Percentiles rank a stretch among this genome's conserved stretches.
Conservation (phyloP, 2,797 vertebrate genomes). For the Bryconaethiops microstoma region DNA sequence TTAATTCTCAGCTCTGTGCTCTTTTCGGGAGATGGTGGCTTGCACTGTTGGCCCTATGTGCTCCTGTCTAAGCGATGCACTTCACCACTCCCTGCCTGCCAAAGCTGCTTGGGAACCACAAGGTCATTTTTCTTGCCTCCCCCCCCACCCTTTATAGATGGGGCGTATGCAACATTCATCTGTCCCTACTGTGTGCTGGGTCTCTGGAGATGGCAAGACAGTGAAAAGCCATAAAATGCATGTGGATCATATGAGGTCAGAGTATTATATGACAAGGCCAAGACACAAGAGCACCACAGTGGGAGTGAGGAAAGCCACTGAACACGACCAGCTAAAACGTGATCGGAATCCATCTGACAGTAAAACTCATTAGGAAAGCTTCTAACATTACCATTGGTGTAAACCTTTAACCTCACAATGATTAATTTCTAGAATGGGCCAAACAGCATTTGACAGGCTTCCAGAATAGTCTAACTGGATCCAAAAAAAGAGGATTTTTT, state of each 20-base stretch:
- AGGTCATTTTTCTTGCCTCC: neutral
- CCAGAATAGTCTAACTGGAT: no score
- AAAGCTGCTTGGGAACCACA: neutral
- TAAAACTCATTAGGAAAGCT: neutral
- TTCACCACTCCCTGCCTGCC: neutral
- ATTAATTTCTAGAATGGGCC: no score
- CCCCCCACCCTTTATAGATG: neutral
- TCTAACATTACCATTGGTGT: neutral
- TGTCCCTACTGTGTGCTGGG: neutral
- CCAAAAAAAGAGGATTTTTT: no score
- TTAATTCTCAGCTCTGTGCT: conserved; percentile 42
- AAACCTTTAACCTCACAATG: neutral
- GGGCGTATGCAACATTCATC: neutral
- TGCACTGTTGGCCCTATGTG: conserved; percentile 24
- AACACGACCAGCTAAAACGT: conserved; percentile 5
- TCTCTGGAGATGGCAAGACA: neutral
- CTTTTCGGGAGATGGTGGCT: conserved; percentile 32
- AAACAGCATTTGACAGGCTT: no score
- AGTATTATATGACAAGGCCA: conserved; percentile 16
- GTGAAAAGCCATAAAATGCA: neutral
- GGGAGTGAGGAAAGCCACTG: conserved; percentile 1
- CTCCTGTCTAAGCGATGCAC: conserved; percentile 17
- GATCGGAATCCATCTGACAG: neutral
- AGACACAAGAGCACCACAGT: neutral
- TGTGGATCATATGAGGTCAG: conserved; percentile 14